Conservation (phyloP, 2,113 vertebrate species). For the Macrotus californicus region DNA sequence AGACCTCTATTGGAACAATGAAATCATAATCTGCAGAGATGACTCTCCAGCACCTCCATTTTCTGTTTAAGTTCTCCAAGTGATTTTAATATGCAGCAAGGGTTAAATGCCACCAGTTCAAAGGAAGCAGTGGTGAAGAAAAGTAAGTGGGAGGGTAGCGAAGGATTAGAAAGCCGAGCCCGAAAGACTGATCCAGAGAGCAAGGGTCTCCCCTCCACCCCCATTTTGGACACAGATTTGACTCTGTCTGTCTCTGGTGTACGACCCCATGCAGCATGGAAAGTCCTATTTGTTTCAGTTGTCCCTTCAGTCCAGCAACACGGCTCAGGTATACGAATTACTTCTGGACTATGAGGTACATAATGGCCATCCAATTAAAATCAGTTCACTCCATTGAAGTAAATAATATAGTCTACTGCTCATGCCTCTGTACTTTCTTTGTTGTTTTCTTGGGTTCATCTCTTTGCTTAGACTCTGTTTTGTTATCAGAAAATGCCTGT, state of each 20-base stretch:
- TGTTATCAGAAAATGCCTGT: background rate
- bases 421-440: background rate
- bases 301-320: background rate
- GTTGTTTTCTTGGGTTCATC: background rate
- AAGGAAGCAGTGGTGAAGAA: background rate
- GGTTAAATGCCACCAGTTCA: background rate
- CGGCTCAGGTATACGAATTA: background rate
- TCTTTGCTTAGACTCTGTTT: constrained; percentile 11
- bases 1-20: background rate
- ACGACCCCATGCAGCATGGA: background rate
- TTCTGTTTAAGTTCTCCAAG: background rate
- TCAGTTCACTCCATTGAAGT: background rate
- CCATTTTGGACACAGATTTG: background rate
- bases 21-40: background rate
- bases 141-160: background rate
- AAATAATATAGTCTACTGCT: background rate
- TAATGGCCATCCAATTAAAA: background rate
- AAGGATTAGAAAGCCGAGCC: background rate
- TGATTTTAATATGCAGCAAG: background rate
- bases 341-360: background rate
- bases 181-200: background rate
- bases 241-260: background rate
- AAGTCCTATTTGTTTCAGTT: background rate
- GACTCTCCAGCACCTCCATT: background rate
- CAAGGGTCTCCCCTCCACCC: background rate